Base-by-base conservation (phyloP, 1,140 invertebrate genomes). In the Brachionus rotundiformis region DNA sequence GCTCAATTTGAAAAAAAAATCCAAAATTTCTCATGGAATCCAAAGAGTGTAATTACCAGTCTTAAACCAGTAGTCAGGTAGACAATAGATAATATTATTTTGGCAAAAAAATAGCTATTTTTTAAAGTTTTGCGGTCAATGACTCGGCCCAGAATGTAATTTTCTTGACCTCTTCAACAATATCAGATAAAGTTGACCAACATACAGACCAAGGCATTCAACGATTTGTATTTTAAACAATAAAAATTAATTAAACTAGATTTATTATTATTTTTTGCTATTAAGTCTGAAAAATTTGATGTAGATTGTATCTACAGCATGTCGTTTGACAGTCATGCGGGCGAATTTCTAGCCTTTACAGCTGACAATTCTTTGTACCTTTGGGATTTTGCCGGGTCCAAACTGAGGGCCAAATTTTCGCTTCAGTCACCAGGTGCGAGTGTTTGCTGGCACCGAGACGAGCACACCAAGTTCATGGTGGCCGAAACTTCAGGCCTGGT, bases 391-490 rank as follows among this genome's bases (percentile, higher is more conserved):
- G 8, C n/a, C 44, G 68, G 25, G 3, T 41, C 36, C 11, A 73
- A 29, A 73, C 44, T 73, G 27, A 73, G 11, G 27, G 68, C 68
- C 3, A 73, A 44, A 27, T 73, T 73, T 73, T 73, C 39, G 23
- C 25, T 73, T 1, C 36, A 73, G 36, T 73, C 68, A 73, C 68
- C 68, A 41, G 68, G 68, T 27, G 33, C 19, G 8, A 73, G 39
- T 73, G 39, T 73, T 44, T 73, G 68, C 44, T 73, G 68, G 68
- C 68, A 73, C 25, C 36, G 68, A 44, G 68, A 73, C 27, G 68
- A 73, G 41, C 33, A 47, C 2, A 47, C 68, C 11, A 73, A 73
- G 44, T 73, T 73, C 41, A 73, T 73, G 68, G 68, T 73, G 8
- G 36, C 36, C 44, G 68, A 73, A 23, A 44, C 33, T 16, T 73